Evolutionary conservation across 2,113 vertebrate species (phyloP).

Genomic region (Dolichallabes microphthalmus): DNA sequence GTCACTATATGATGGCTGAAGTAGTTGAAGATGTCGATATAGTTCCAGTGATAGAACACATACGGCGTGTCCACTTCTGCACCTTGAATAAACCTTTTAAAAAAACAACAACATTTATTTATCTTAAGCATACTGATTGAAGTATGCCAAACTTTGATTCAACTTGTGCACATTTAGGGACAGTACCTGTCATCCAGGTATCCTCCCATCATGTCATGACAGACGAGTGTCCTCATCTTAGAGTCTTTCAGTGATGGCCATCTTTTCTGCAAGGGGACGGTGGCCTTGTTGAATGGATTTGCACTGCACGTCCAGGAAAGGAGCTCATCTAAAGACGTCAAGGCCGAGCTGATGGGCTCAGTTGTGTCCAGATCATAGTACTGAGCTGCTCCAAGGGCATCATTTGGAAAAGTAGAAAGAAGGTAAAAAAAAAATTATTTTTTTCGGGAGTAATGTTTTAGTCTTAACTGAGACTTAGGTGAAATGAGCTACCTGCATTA

Average conservation of each 20-base stretch:
- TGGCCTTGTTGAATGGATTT: slow-evolving; percentile 78
- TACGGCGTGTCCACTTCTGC: slow-evolving; percentile 71
- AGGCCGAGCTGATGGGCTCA: slow-evolving; percentile 81
- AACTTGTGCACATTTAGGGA: background rate
- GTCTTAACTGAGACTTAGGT: background rate
- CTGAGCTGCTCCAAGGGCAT: slow-evolving; percentile 62
- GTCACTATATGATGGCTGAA: slow-evolving; percentile 89
- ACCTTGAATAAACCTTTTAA: slow-evolving; percentile 87
- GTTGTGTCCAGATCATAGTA: slow-evolving; percentile 83
- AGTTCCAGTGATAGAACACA: slow-evolving; percentile 93
- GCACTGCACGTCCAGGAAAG: slow-evolving; percentile 78
- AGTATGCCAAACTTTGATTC: background rate
- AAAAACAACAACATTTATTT: background rate
- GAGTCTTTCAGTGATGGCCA: slow-evolving; percentile 72
- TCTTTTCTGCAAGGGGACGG: slow-evolving; percentile 67
- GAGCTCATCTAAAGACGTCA: slow-evolving; percentile 83
- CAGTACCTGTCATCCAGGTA: slow-evolving; percentile 89
- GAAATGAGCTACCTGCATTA: background rate
- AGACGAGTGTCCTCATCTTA: slow-evolving; percentile 80
- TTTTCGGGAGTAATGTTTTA: background rate
- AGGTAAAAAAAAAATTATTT: background rate
- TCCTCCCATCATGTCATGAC: slow-evolving; percentile 94
- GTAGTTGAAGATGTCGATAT: slow-evolving; percentile 93
- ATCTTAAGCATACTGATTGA: background rate
- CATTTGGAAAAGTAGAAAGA: background rate